Evolutionary conservation across 2,797 vertebrate genomes (phyloP).

Genomic region (Gallirallus australis): DNA sequence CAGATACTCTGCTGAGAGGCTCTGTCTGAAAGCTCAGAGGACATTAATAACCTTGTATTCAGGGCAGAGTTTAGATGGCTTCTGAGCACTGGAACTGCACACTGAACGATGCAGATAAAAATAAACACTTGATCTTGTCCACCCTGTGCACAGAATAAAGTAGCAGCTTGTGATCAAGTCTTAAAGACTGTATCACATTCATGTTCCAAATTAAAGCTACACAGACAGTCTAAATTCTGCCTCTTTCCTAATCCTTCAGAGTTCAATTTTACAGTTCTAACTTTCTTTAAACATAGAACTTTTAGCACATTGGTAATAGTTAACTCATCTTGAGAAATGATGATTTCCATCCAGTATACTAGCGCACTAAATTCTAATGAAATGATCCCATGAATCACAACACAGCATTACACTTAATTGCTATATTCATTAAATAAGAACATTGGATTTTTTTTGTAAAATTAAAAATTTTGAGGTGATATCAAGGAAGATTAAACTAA

Average conservation of each 20-base stretch:
- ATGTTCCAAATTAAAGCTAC: conserved; percentile 32
- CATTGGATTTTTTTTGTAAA: background rate
- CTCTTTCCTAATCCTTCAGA: conserved; percentile 27
- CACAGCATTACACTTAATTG: conserved; percentile 15
- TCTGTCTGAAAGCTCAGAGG: conserved; percentile 28
- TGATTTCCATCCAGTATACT: conserved; percentile 13
- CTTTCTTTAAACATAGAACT: background rate
- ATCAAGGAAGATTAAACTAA: conserved; percentile 58
- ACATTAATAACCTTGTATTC: conserved; percentile 40
- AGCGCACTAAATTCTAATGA: background rate
- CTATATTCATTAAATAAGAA: conserved; percentile 46
- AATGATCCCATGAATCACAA: conserved; percentile 37
- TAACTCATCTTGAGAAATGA: conserved; percentile 8
- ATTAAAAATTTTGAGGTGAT: conserved; percentile 25
- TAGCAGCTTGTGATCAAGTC: background rate
- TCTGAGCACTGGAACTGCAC: conserved; percentile 19
- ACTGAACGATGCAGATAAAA: conserved; percentile 21
- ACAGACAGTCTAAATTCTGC: conserved; percentile 18
- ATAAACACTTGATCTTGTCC: conserved; percentile 48
- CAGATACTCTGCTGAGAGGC: conserved; percentile 23
- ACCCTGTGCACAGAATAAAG: conserved; percentile 25
- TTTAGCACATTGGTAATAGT: conserved; percentile 24
- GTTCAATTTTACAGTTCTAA: conserved; percentile 28
- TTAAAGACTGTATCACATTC: background rate
- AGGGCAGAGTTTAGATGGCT: conserved; percentile 20